These are phyloP conservation scores for Solenodon paradoxus DNA, from an alignment of 2,113 vertebrate genomes.

Conservation along the genomic window DNA sequence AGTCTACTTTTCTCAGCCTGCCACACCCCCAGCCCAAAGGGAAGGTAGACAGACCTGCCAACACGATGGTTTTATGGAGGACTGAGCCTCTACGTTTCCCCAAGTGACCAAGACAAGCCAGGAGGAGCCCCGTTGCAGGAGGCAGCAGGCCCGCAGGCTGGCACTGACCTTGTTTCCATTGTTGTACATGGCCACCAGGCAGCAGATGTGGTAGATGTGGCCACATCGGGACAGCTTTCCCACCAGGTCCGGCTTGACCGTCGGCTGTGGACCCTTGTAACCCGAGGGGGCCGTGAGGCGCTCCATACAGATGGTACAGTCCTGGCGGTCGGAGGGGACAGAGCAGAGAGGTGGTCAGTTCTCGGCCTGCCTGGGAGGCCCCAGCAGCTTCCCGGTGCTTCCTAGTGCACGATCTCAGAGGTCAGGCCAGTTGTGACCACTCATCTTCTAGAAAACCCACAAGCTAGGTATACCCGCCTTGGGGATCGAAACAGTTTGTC, in stretches of 20 bases:
- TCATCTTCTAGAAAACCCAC: not conserved
- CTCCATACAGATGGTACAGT: conserved; percentile 98
- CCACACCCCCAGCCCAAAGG: not conserved
- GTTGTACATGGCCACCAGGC: conserved; percentile 97
- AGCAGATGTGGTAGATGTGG: conserved; percentile 94
- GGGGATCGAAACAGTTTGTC: not conserved
- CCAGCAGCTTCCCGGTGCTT: fast-evolving
- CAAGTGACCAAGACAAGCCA: too few species aligned
- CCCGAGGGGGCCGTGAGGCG: conserved; percentile 90
- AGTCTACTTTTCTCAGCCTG: not conserved
- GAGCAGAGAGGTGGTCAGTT: not conserved
- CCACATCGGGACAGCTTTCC: conserved; percentile 91
- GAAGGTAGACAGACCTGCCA: not conserved
- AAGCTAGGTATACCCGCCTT: not conserved
- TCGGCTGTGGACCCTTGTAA: conserved; percentile 90
- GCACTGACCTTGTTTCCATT: conserved; percentile 91
- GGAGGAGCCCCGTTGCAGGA: not conserved
- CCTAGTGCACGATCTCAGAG: fast-evolving
- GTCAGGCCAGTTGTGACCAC: not conserved
- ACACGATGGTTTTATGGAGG: not conserved
- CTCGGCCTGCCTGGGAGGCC: not conserved
- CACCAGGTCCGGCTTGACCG: conserved; percentile 88
- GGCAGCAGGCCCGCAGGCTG: fast-evolving
- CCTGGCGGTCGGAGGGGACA: conserved; percentile 72
- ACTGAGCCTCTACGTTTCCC: too few species aligned